Percentiles rank a stretch among this genome's conserved stretches.
These are phyloP conservation scores for Cremastobaeus sp. DNA, from an alignment of 2,888 invertebrate genomes.

Conservation along the genomic window DNA sequence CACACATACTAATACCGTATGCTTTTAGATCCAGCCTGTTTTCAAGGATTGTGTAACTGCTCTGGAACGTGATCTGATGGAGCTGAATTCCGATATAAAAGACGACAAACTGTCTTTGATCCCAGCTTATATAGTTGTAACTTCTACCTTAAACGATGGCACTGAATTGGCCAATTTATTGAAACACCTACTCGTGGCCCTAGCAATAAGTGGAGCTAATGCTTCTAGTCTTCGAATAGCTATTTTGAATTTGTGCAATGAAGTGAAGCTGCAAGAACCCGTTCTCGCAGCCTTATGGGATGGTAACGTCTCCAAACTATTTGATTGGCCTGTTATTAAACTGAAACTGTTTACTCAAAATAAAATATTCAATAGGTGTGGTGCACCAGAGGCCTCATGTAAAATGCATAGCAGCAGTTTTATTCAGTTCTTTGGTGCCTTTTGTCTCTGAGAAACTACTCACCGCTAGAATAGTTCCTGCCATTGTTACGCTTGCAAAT, in stretches of 20 bases:
- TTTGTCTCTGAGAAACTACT: slow-evolving; percentile 81
- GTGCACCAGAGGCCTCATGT: slow-evolving; percentile 83
- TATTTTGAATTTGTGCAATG: slow-evolving; percentile 79
- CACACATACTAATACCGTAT: background rate
- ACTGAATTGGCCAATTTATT: slow-evolving; percentile 80
- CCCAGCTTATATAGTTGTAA: slow-evolving; percentile 82
- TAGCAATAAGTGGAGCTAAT: slow-evolving; percentile 79
- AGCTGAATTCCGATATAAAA: slow-evolving; percentile 79
- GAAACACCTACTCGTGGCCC: slow-evolving; percentile 80
- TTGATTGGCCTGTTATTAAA: background rate
- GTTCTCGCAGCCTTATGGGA: slow-evolving; percentile 84
- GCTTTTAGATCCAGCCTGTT: slow-evolving; percentile 79
- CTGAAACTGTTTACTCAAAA: background rate
- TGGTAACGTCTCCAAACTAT: slow-evolving; percentile 77
- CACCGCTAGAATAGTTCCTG: slow-evolving; percentile 82
- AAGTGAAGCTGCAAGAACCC: slow-evolving; percentile 80
- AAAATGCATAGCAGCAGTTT: slow-evolving; percentile 81
- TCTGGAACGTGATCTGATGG: slow-evolving; percentile 83
- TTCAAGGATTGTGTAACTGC: slow-evolving; percentile 81
- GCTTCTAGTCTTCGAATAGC: slow-evolving; percentile 80
- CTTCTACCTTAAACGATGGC: slow-evolving; percentile 78
- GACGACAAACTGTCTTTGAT: slow-evolving; percentile 81
- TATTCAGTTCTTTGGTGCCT: slow-evolving; percentile 81
- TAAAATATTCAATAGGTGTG: slow-evolving; percentile 78
- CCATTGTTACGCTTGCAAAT: slow-evolving; percentile 84